Evolutionary conservation across 2,888 invertebrate genomes (phyloP).

Genomic region (Leuctra nigra): DNA sequence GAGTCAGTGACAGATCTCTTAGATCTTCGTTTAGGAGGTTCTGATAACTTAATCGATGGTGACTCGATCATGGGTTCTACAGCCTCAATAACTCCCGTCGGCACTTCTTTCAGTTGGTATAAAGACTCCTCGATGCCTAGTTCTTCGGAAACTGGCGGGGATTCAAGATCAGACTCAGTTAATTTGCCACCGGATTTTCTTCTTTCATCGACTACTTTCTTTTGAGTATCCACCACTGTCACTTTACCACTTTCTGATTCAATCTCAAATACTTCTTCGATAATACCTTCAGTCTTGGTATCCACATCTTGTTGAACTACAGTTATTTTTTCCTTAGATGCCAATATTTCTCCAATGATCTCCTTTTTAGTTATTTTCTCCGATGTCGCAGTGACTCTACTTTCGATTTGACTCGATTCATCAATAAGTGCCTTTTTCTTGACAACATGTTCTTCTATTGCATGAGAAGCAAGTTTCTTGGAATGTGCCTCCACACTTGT

Average conservation of each 20-base stretch:
- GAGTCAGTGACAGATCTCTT: neutral
- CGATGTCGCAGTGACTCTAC: too few species aligned
- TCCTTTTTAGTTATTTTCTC: too few species aligned
- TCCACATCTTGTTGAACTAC: constrained; percentile 1
- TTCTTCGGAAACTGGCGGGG: neutral
- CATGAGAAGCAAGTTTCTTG: too few species aligned
- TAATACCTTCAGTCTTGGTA: neutral
- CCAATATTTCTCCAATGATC: neutral
- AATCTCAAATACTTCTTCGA: neutral
- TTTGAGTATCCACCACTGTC: neutral
- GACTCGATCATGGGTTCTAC: neutral
- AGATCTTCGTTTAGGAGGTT: constrained; percentile 3
- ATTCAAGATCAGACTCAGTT: neutral
- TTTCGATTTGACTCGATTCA: too few species aligned
- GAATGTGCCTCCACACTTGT: too few species aligned
- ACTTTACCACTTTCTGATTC: neutral
- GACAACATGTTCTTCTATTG: too few species aligned
- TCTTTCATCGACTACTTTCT: neutral
- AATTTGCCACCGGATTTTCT: neutral
- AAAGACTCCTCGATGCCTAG: constrained; percentile 8
- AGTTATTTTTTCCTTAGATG: neutral
- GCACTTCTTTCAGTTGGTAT: neutral
- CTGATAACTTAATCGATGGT: neutral
- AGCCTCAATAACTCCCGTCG: neutral
- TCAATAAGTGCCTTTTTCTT: too few species aligned